phyloP scores from a whole-genome alignment of 2,797 vertebrate genomes.

The Coracias cyanogaster region DNA sequence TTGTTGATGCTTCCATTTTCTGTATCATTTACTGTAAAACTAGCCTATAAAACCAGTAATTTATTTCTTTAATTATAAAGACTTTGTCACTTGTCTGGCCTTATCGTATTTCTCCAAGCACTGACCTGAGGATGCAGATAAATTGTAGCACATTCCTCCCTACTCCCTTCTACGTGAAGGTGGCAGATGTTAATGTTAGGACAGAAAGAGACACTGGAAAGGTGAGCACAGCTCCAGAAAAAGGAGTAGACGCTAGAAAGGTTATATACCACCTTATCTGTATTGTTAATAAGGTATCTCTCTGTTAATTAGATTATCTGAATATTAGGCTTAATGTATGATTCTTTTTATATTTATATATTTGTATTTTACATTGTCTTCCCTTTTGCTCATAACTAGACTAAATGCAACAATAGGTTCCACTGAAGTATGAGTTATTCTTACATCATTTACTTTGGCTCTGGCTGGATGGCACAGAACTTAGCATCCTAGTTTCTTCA shows the following conservation, averaged over 20 bases:
- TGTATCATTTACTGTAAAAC: not conserved
- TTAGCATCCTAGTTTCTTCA: not conserved
- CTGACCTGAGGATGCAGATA: not conserved
- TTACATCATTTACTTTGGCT: not conserved
- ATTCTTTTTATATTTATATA: not conserved
- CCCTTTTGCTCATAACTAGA: not conserved
- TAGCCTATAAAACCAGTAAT: not conserved
- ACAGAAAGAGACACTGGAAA: not conserved
- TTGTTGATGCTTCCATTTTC: not conserved
- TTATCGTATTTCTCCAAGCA: not conserved
- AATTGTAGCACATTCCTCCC: not conserved
- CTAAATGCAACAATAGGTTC: not conserved
- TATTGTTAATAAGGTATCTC: not conserved
- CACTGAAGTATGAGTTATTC: fast-evolving
- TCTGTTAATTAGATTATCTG: not conserved
- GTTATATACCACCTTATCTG: not conserved
- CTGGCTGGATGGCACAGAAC: not conserved
- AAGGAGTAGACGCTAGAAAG: not conserved
- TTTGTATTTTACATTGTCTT: not conserved
- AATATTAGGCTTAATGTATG: not conserved
- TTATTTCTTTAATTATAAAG: not conserved
- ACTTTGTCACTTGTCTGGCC: not conserved
- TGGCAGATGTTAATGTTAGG: not conserved
- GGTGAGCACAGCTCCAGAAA: not conserved
- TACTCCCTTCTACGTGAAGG: not conserved